Conservation (phyloP, 2,113 vertebrate species). For the Pseudorhombus dupliciocellatus region DNA sequence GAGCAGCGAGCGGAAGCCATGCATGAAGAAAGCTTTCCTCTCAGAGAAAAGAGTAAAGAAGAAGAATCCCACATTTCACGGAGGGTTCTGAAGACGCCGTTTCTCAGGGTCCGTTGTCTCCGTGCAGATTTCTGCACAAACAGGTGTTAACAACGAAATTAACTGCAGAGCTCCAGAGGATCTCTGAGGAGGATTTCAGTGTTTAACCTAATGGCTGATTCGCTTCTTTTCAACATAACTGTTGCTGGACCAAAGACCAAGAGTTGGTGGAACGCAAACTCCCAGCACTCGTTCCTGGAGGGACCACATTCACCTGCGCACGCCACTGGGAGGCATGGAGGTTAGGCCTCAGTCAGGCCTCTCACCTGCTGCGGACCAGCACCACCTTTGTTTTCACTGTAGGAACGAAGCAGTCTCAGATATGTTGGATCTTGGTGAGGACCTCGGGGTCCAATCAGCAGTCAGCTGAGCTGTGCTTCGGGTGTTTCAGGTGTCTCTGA, state of each 20-base stretch:
- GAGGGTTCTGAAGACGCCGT: constrained; percentile 58
- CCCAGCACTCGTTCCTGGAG: too few relatives aligned
- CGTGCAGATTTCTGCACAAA: constrained; percentile 49
- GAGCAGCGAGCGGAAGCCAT: constrained; percentile 67
- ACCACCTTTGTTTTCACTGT: too few relatives aligned
- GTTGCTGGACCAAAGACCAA: too few relatives aligned
- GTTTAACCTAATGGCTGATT: constrained; percentile 7
- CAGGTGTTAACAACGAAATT: constrained; percentile 55
- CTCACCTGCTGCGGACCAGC: too few relatives aligned
- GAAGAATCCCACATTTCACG: constrained; percentile 68
- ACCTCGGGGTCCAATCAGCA: too few relatives aligned
- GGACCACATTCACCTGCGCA: too few relatives aligned
- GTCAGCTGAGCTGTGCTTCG: too few relatives aligned
- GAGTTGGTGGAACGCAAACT: too few relatives aligned
- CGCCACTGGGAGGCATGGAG: too few relatives aligned
- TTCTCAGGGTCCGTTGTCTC: constrained; percentile 47
- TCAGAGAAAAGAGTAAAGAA: constrained; percentile 44
- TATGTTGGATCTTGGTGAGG: too few relatives aligned
- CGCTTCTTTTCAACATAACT: not conserved
- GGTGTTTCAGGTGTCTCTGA: not conserved
- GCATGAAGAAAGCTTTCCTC: constrained; percentile 74
- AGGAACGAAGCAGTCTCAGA: too few relatives aligned
- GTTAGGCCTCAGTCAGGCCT: too few relatives aligned
- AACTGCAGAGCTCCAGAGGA: constrained; percentile 26
- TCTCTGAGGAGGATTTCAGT: constrained; percentile 28